These are phyloP conservation scores for Ataeniobius toweri DNA, from an alignment of 2,797 vertebrate species.

Conservation along the genomic window DNA sequence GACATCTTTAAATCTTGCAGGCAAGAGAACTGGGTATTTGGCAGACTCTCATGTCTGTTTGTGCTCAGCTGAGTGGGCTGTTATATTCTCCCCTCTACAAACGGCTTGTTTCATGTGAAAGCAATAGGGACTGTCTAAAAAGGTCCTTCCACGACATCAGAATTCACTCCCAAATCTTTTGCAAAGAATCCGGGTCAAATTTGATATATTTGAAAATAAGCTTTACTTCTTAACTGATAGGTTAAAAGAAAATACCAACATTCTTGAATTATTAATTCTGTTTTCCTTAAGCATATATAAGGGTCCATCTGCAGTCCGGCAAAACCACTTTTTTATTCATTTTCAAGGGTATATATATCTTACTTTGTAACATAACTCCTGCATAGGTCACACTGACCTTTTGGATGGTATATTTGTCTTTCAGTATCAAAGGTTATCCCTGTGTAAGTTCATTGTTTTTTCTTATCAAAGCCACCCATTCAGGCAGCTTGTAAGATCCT, in stretches of 20 bases:
- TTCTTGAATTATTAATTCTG: constrained; percentile 1
- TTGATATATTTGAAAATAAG: constrained; percentile 1
- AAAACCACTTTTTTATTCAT: constrained; percentile 10
- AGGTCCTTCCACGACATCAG: constrained; percentile 41
- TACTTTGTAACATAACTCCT: constrained; percentile 37
- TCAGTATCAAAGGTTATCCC: constrained; percentile 71
- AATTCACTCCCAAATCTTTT: constrained; percentile 3
- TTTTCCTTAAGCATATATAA: background rate
- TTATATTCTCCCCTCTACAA: constrained; percentile 63
- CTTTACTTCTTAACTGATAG: constrained; percentile 3
- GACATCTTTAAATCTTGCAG: constrained; percentile 63
- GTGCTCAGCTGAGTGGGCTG: constrained; percentile 68
- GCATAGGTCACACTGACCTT: constrained; percentile 62
- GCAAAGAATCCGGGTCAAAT: constrained; percentile 11
- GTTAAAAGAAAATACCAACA: constrained; percentile 12
- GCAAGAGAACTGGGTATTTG: constrained; percentile 64
- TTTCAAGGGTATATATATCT: constrained; percentile 30
- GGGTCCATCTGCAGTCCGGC: constrained; percentile 8
- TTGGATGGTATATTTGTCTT: constrained; percentile 56
- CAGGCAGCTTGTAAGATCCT: constrained; percentile 49
- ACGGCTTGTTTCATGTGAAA: constrained; percentile 44
- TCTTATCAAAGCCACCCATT: constrained; percentile 71
- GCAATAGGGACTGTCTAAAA: constrained; percentile 52
- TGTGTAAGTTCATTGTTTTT: constrained; percentile 66
- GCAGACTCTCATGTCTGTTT: constrained; percentile 66